Base-by-base conservation (phyloP, 2,888 invertebrate genomes). In the Therioaphis trifolii region DNA sequence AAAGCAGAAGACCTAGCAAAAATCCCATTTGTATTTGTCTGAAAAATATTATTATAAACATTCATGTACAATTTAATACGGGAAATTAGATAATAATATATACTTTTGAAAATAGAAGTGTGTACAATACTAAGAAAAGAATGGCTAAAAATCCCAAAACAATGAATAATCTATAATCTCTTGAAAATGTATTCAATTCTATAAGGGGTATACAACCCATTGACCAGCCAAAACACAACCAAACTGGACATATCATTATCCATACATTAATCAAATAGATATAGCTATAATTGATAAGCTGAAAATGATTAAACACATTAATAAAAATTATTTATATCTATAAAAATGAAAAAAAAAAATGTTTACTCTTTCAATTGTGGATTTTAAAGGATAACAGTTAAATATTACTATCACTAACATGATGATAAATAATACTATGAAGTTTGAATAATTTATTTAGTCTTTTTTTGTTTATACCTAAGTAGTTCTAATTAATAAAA, bases 161-260 rank as follows among this genome's bases (percentile, higher is more conserved):
- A 85, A 91, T 89, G 78, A 93, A 85, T 85, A 95, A 88, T 88
- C 97, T 92, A 11, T 88, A 86, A 85, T 89, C 88, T 40, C 74
- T 84, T 84, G 88, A 87, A 88, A 96, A 95, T 86, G 88, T 88
- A 40, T 92, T 86, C 78, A 89, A 89, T 84, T 91, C 89, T 84
- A 97, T 91, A 29, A 97, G 89, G 71, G 94, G 93, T 71, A 99
- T 90, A 88, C 98, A 98, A 27, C 97, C 98, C 95, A 98, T 96
- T 0, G 98, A 97, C 97, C 98, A 99, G 89, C 99, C 98, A 89
- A 97, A 99, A 89, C 98, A 97, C 84, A 98, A 90, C 96, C 98
- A 97, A 86, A 94, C 91, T 0, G 98, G 98, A 90, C 95, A 95
- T 35, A 98, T 87, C 84, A 98, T 89, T 71, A 98, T 89, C 90